Evolutionary conservation across 2,888 invertebrate species (phyloP), one percentile per base, ranked within the genome.

Genomic region (Acronicta leporina): DNA sequence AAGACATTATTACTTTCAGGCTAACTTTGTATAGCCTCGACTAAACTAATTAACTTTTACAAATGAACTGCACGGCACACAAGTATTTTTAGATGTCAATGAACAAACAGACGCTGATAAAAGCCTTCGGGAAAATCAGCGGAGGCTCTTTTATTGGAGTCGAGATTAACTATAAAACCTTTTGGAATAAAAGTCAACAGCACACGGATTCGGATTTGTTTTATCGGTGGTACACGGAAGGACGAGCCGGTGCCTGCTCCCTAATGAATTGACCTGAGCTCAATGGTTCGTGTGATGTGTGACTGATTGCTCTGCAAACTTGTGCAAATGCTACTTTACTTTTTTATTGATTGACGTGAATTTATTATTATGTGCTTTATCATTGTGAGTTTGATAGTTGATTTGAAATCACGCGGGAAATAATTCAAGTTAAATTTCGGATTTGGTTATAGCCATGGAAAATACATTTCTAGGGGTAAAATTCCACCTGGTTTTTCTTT

Each of bases 251-350:
- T 63, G 68, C 64, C 61, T 60, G 65, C 73, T 84, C 75, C 82
- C 75, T 83, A 83, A 83, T 84, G 83, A 83, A 77, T 79, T 78
- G 83, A 76, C 70, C 76, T 70, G 73, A 53, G 70, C 66, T 62
- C 75, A 75, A 82, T 81, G 75, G 77, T 38, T 72, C 73, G 73
- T 75, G 68, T 83, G 62, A 78, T 78, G 56, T 66, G 68, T 64
- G 61, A 80, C 75, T 63, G 80, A 79, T 77, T 63, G 63, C 68
- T 63, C 58, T 46, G 50, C 53, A 14, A 49, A 51, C 75, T 49
- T 47, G 55, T 46, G 20, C 47, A 14, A 44, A 50, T 46, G 56
- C 40, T 54, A 62, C 43, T 73, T 59, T 35, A 44, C 42, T 65
- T 66, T 56, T 45, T 43, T 49, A 49, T 53, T 58, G 16, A 58